Base-by-base conservation (phyloP, 2,797 vertebrate genomes). In the Heterohyrax brucei region DNA sequence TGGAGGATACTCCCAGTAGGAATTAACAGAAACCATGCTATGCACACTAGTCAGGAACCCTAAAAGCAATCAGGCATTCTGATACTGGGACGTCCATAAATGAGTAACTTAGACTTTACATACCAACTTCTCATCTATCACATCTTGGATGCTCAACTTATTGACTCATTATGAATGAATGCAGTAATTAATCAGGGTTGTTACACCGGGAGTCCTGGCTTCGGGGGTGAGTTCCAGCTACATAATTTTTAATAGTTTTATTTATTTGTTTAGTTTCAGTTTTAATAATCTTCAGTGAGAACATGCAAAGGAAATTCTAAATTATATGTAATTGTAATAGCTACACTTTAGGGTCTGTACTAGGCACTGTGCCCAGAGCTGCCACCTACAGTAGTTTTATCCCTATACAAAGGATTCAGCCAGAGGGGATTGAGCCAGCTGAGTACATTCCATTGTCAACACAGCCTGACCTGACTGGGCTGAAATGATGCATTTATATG, bases 391-490 rank as follows among this genome's bases (percentile, higher is more conserved):
- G 13, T 26, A 30, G 48, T 77, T 30, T 50, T 77, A 50, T 2
- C 3, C 0, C 1, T 44, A 3, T 5, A 26, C 26, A 2, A 53
- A 12, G 39, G 22, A 26, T 5, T 14, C 30, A 26, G 21, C 10
- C 6, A 30, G 10, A n/a, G 7, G 5, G 8, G 18, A 61, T 3
- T 12, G 8, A 8, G 2, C 5, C 21, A 2, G 1, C 44, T 62
- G 22, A 33, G 53, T 18, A 18, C 12, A 64, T 19, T 22, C 59
- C 1, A 1, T 44, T 1, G 12, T 18, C 30, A 6, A 39, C 8
- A 14, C 21, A 4, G 2, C 10, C 59, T 79, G 12, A 78, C 33
- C 26, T 24, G 4, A 44, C 18, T 10, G 14, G 56, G 46, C 10
- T 26, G 14, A 75, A 75, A 13, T 13, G 48, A 10, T 66, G 64